These are phyloP conservation scores for Chromoteleia sp. DNA, from an alignment of 2,888 invertebrate genomes.

Conservation along the genomic window DNA sequence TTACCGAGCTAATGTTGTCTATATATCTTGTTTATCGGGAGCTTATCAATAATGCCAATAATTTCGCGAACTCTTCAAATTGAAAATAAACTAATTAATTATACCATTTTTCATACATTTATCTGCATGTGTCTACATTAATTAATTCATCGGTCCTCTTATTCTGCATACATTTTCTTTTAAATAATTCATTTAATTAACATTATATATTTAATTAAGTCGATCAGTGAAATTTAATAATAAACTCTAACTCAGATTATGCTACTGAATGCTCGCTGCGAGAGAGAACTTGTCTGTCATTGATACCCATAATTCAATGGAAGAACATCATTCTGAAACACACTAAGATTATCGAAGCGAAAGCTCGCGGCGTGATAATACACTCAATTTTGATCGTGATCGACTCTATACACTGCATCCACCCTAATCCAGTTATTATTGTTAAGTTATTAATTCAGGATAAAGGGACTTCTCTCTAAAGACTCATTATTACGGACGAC, in stretches of 20 bases:
- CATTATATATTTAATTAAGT: no score
- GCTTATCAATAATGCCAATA: no score
- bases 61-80: no score
- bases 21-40: no score
- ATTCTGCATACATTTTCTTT: no score
- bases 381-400: slow-evolving; percentile 44
- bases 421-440: slow-evolving; percentile 50
- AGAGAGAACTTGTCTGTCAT: slow-evolving; percentile 13
- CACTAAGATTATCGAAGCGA: slow-evolving; percentile 45
- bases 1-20: no score
- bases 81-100: no score
- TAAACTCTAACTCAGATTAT: slow-evolving; percentile 1
- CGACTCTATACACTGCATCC: slow-evolving; percentile 30
- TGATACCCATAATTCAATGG: slow-evolving; percentile 47
- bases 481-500: background rate
- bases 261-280: slow-evolving; percentile 2
- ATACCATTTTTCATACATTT: no score
- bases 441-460: slow-evolving; percentile 34
- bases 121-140: no score
- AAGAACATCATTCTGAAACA: slow-evolving; percentile 41
- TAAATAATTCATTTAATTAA: no score
- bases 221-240: background rate
- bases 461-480: slow-evolving; percentile 10
- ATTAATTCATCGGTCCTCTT: no score
- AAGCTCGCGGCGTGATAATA: slow-evolving; percentile 43